These are phyloP conservation scores for Acrobasis suavella DNA, from an alignment of 2,888 invertebrate species.

Conservation along the genomic window DNA sequence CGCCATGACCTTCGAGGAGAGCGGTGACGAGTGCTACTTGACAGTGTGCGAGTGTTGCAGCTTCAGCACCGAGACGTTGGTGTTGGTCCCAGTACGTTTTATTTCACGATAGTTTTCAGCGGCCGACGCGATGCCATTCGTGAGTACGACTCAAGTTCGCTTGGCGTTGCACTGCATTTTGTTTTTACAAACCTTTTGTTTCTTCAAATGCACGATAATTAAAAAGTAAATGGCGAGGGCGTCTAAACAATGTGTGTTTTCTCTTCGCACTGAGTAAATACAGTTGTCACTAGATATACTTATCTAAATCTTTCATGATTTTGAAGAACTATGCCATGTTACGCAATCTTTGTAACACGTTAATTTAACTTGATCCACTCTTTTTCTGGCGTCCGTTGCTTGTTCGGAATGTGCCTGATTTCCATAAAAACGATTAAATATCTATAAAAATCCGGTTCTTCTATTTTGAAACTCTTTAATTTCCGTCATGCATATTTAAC, in stretches of 20 bases:
- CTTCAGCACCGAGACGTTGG: conserved; percentile 77
- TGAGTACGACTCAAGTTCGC: conserved; percentile 72
- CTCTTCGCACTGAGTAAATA: neutral
- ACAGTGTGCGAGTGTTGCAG: conserved; percentile 81
- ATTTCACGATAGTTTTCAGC: conserved; percentile 75
- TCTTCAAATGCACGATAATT: conserved; percentile 50
- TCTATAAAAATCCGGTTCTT: conserved; percentile 18
- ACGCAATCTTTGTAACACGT: neutral
- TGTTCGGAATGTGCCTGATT: conserved; percentile 10
- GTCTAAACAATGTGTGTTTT: conserved; percentile 1
- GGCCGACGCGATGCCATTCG: conserved; percentile 72
- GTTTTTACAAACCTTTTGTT: conserved; percentile 38
- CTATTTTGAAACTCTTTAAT: conserved; percentile 7
- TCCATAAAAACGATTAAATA: conserved; percentile 14
- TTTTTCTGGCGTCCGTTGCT: neutral
- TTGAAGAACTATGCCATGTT: conserved; percentile 1
- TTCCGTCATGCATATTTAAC: conserved; percentile 14
- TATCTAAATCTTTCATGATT: no score
- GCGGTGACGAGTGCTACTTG: conserved; percentile 74
- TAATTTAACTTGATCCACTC: neutral
- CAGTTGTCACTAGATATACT: neutral
- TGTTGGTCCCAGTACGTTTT: conserved; percentile 77
- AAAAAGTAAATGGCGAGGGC: neutral
- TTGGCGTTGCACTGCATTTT: conserved; percentile 41
- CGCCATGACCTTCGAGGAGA: conserved; percentile 80